Conservation (phyloP, 1,140 invertebrate species). For the Heliconius hermathena region DNA sequence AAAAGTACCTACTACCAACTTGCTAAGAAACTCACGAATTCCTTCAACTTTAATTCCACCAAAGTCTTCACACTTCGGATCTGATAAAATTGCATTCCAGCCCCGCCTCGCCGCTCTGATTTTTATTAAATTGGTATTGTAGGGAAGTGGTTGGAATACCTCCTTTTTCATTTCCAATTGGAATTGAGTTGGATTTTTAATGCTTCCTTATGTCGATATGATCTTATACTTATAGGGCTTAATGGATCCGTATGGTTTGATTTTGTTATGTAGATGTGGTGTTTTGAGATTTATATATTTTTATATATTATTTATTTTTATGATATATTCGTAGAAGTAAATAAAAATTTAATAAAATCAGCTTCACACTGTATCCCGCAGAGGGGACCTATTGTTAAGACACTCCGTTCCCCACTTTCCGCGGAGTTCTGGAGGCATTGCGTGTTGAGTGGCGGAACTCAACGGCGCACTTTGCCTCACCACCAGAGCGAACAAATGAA, state of each 20-base stretch:
- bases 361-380: too few relatives aligned
- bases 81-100: constrained; percentile 58
- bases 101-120: constrained; percentile 33
- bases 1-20: constrained; percentile 16
- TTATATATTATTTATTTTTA: too few relatives aligned
- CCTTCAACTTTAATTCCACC: constrained; percentile 56
- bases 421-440: too few relatives aligned
- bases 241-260: not conserved
- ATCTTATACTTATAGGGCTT: not conserved
- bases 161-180: not conserved
- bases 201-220: not conserved
- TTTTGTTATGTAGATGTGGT: not conserved
- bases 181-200: not conserved
- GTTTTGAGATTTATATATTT: too few relatives aligned
- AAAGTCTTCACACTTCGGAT: constrained; percentile 43
- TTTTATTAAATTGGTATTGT: constrained; percentile 48
- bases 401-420: too few relatives aligned
- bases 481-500: too few relatives aligned
- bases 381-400: too few relatives aligned
- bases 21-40: constrained; percentile 46
- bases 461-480: too few relatives aligned
- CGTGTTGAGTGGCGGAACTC: too few relatives aligned
- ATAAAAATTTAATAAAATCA: too few relatives aligned
- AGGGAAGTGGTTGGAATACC: constrained; percentile 13
- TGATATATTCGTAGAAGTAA: too few relatives aligned